These are phyloP conservation scores for Cynodonichthys magdalenae DNA, from an alignment of 2,797 vertebrate species.

Conservation along the genomic window DNA sequence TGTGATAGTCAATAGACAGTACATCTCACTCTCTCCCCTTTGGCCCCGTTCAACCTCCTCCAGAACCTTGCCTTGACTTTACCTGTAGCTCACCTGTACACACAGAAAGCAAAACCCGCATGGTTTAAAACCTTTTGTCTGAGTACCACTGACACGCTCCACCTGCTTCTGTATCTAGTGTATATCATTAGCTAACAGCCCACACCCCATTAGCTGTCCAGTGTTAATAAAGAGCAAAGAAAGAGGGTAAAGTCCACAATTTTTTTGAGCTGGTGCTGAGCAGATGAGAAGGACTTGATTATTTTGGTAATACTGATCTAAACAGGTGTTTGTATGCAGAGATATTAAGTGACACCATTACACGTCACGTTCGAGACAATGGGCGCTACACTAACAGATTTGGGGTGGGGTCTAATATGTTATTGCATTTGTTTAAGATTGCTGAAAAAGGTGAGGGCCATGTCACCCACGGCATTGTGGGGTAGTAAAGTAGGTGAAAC, in stretches of 20 bases:
- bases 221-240: conserved; percentile 68
- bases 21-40: conserved; percentile 68
- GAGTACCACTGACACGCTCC: conserved; percentile 1
- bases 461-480: conserved; percentile 48
- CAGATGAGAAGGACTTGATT: conserved; percentile 61
- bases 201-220: conserved; percentile 63
- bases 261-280: conserved; percentile 35
- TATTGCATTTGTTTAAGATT: conserved; percentile 73
- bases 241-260: conserved; percentile 75
- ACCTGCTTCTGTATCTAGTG: conserved; percentile 20
- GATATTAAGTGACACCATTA: conserved; percentile 51
- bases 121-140: conserved; percentile 28
- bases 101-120: conserved; percentile 22
- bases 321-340: conserved; percentile 32
- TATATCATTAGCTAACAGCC: conserved; percentile 45
- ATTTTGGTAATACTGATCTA: conserved; percentile 59
- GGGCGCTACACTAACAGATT: conserved; percentile 30
- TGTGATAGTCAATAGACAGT: conserved; percentile 79
- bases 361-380: conserved; percentile 51
- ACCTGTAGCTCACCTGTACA: conserved; percentile 70
- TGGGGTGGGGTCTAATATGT: conserved; percentile 52
- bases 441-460: conserved; percentile 62
- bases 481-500: conserved; percentile 61
- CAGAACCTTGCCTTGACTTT: conserved; percentile 39
- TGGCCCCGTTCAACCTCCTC: conserved; percentile 49